Conservation (phyloP, 2,888 invertebrate species). For the Epistrophe grossulariae region DNA sequence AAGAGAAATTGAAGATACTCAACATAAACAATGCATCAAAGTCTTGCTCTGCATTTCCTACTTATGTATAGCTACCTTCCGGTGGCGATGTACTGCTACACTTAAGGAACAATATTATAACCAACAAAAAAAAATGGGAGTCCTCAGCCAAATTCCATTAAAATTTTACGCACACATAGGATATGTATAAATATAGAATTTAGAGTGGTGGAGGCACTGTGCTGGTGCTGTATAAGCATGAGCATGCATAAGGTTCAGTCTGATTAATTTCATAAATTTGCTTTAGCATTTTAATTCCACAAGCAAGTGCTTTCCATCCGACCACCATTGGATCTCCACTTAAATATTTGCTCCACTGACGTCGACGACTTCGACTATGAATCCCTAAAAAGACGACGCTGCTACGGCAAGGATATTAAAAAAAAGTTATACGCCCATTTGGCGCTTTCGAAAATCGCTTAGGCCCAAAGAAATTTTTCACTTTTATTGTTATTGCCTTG, state of each 20-base stretch:
- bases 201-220: neutral
- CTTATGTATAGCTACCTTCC: neutral
- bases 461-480: conserved; percentile 76
- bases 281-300: conserved; percentile 73
- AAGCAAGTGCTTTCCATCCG: conserved; percentile 52
- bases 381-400: conserved; percentile 62
- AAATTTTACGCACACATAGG: conserved; percentile 63
- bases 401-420: conserved; percentile 67
- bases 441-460: conserved; percentile 76
- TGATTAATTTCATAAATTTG: conserved; percentile 76
- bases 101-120: conserved; percentile 7
- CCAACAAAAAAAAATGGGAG: neutral
- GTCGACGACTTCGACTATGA: conserved; percentile 36
- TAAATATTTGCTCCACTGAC: conserved; percentile 28
- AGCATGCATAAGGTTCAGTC: conserved; percentile 60
- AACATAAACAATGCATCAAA: conserved; percentile 70
- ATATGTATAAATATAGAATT: conserved; percentile 18
- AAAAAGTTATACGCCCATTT: conserved; percentile 76
- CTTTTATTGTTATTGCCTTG: conserved; percentile 76
- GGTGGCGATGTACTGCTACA: conserved; percentile 17
- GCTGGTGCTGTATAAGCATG: no score
- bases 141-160: conserved; percentile 65
- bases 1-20: conserved; percentile 44
- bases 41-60: neutral
- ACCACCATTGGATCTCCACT: conserved; percentile 30